Evolutionary conservation across 1,140 invertebrate species (phyloP).

Genomic region (Brachionus rubens): DNA sequence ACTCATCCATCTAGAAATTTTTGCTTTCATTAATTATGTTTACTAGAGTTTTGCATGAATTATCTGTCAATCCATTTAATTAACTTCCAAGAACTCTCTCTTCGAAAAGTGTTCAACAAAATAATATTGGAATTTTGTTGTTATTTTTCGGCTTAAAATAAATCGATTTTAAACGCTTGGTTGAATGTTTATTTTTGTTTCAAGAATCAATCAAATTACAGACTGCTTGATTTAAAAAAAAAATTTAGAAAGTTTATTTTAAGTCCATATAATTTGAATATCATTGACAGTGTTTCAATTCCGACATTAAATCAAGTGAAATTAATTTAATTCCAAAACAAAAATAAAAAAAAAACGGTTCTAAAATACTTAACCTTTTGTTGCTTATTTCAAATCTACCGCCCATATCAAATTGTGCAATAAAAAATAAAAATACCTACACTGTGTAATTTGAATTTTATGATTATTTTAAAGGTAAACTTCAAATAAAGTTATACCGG

Average conservation of each 20-base stretch:
- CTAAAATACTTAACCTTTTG: neutral
- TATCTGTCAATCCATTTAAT: constrained; percentile 44
- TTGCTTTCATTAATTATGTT: constrained; percentile 18
- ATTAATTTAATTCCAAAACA: constrained; percentile 30
- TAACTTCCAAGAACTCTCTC: constrained; percentile 1
- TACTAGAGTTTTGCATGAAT: constrained; percentile 35
- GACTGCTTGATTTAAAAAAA: constrained; percentile 27
- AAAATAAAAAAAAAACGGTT: neutral
- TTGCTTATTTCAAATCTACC: too few relatives aligned
- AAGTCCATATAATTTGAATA: neutral
- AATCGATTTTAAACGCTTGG: constrained; percentile 33
- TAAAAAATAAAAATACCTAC: neutral
- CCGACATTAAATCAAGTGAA: neutral
- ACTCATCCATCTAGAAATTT: constrained; percentile 21
- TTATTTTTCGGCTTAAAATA: neutral
- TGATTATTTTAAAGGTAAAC: neutral
- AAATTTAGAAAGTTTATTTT: neutral
- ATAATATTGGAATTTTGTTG: neutral
- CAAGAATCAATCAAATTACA: constrained; percentile 28
- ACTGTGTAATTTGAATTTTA: neutral
- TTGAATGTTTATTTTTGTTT: constrained; percentile 15
- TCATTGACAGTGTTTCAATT: neutral
- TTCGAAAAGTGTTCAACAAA: neutral
- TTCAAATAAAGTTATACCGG: neutral
- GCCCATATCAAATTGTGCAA: constrained; percentile 37